These are phyloP conservation scores for Temnothorax nylanderi DNA, from an alignment of 1,140 invertebrate species.

Conservation along the genomic window DNA sequence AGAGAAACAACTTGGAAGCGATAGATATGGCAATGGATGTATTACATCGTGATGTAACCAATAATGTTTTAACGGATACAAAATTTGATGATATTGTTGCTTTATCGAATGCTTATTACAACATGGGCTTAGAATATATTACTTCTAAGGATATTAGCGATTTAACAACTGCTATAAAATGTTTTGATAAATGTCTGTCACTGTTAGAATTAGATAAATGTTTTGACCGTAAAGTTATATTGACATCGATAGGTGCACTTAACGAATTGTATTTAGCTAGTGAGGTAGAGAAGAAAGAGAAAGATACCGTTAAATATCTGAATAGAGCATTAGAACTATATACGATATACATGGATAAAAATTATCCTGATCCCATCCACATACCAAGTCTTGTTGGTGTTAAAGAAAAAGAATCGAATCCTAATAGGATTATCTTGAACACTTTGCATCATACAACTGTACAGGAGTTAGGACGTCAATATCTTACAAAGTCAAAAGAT, in stretches of 20 bases:
- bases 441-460: neutral
- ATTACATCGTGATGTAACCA: neutral
- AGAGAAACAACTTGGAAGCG: no score
- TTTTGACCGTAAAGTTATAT: neutral
- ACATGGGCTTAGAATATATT: neutral
- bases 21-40: no score
- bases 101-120: neutral
- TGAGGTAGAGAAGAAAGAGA: no score
- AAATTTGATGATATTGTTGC: neutral
- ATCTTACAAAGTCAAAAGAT: neutral
- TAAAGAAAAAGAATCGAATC: neutral
- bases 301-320: no score
- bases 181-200: no score
- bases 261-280: neutral
- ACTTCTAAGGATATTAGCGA: neutral
- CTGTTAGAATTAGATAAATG: no score
- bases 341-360: no score
- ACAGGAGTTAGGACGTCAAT: neutral
- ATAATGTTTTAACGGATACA: neutral
- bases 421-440: neutral
- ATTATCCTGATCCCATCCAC: neutral
- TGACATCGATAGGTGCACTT: neutral
- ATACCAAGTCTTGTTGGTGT: neutral
- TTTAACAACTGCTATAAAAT: neutral
- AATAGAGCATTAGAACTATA: no score